Evolutionary conservation across 2,113 vertebrate genomes (phyloP), one percentile per base, ranked within the genome.

Genomic region (Cettia cetti): DNA sequence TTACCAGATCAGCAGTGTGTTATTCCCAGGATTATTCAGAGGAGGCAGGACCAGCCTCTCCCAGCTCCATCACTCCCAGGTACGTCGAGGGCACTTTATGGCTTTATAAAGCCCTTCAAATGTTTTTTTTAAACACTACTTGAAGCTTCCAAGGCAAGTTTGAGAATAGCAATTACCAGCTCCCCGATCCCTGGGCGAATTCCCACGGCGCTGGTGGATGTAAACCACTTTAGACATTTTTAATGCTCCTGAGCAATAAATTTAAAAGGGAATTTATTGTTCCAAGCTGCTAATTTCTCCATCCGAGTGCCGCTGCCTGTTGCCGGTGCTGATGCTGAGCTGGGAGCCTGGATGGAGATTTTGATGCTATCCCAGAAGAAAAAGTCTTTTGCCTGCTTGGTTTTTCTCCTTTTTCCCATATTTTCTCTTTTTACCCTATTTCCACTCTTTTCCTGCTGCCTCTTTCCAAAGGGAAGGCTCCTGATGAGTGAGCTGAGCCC

Each of bases 141-240:
- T 90, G 95, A 95, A 96, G 95, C 97, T 95, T 97, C 96, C 88
- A 85, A 92, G 95, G 97, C 92, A 75, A 92, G 94, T 97, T 97
- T 95, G 95, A 97, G 97, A 97, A 95, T 71, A 88, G 96, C 96
- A 97, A 97, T 98, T 97, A 95, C 96, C 92, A 96, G 94, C 94
- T 97, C 94, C 96, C 63, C 93, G 93, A 90, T 98, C 97, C 97
- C 96, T 93, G 54, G 97, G 97, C 95, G 93, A 96, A 97, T 96
- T 97, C 97, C 96, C 64, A 86, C 92, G 90, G 96, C 39, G 87
- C 54, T 87, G 96, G 82, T 87, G 97, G 96, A 94, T 95, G 95
- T 92, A 97, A 98, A 97, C 96, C 81, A 95, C 89, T 97, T 84
- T n/a, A 94, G 97, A 97, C 96, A 93, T 97, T 98, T 96, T 97